Evolutionary conservation across 2,888 invertebrate genomes (phyloP).

Genomic region (Globia sparganii): DNA sequence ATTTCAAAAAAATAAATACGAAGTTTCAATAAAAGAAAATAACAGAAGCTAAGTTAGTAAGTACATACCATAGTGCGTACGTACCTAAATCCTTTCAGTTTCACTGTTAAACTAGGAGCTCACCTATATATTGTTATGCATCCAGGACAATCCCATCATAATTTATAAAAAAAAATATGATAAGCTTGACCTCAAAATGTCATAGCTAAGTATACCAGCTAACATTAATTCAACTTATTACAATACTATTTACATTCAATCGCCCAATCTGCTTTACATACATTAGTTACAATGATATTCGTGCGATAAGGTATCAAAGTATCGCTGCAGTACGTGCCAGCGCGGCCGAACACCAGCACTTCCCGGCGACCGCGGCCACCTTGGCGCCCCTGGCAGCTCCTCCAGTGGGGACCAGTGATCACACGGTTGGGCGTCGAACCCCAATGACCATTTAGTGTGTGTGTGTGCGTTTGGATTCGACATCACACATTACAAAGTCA

Average conservation of each 20-base stretch:
- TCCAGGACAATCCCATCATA: not conserved
- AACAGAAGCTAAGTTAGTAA: not conserved
- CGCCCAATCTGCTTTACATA: conserved; percentile 16
- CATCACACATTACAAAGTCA: conserved; percentile 20
- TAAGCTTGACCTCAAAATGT: conserved; percentile 36
- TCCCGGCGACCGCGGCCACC: not conserved
- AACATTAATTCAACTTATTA: conserved; percentile 17
- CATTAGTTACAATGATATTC: not conserved
- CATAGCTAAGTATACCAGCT: conserved; percentile 7
- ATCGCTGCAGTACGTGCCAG: conserved; percentile 3
- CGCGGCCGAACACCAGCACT: not conserved
- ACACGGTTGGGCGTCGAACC: not conserved
- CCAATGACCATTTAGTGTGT: not conserved
- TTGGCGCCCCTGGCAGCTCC: not conserved
- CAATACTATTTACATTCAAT: conserved; percentile 32
- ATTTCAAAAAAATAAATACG: not conserved
- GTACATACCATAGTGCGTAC: not conserved
- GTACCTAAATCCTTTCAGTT: conserved; percentile 21
- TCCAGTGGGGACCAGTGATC: not conserved
- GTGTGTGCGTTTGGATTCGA: not conserved
- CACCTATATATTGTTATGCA: not conserved
- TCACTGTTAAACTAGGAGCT: conserved; percentile 8
- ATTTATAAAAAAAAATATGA: not conserved
- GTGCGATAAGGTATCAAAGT: not conserved
- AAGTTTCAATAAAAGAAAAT: not conserved